Conservation (phyloP, 2,888 invertebrate genomes). For the Dryomyza anilis region DNA sequence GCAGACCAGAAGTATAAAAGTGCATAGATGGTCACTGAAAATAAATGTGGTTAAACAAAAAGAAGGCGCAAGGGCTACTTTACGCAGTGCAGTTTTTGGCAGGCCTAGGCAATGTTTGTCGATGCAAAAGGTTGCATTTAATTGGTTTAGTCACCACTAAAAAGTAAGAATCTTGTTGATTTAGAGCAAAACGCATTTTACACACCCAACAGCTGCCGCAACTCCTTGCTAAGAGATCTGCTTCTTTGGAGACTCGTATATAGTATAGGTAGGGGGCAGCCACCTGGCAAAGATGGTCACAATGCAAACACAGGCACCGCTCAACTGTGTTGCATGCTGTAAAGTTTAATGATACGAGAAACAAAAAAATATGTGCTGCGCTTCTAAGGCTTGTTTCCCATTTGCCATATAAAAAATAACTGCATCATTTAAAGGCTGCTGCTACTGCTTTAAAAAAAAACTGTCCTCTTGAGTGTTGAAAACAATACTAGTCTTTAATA, state of each 20-base stretch:
- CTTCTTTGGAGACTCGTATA: too few relatives aligned
- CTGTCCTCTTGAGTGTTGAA: neutral
- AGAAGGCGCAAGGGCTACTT: neutral
- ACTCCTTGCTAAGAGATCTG: neutral
- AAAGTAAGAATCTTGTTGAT: constrained; percentile 5
- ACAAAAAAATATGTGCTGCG: constrained; percentile 20
- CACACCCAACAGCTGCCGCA: constrained; percentile 11
- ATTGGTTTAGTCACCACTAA: too few relatives aligned
- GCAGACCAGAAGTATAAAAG: too few relatives aligned
- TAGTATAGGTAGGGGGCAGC: neutral
- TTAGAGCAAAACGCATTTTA: neutral
- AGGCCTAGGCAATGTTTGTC: too few relatives aligned
- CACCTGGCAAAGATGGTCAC: constrained; percentile 5
- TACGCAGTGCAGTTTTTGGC: too few relatives aligned
- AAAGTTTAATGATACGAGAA: constrained; percentile 23
- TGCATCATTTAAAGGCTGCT: too few relatives aligned
- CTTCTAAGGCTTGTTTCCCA: too few relatives aligned
- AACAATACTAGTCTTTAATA: constrained; percentile 15
- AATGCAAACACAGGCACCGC: constrained; percentile 19
- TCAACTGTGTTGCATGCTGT: constrained; percentile 37
- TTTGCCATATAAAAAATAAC: too few relatives aligned
- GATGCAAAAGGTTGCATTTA: too few relatives aligned
- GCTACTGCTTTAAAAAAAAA: too few relatives aligned
- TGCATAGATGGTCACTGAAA: neutral
- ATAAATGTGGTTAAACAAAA: neutral